Evolutionary conservation across 2,888 invertebrate species (phyloP).

Genomic region (Lasioglossum vierecki): DNA sequence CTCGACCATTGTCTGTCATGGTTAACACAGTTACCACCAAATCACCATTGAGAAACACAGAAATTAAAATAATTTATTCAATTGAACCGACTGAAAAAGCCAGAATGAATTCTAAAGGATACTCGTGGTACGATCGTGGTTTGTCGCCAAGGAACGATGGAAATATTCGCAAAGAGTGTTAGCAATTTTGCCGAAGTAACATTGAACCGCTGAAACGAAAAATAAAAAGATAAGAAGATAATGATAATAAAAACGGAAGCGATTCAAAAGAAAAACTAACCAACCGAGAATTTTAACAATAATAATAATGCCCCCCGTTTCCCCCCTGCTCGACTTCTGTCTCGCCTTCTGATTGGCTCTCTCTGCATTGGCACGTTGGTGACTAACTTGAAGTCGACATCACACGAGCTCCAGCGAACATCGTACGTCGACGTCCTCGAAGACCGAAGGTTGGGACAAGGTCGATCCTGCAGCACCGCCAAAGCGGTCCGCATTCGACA

Average conservation of each 20-base stretch:
- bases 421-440: conserved; percentile 81
- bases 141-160: conserved; percentile 46
- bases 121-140: not conserved
- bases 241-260: not conserved
- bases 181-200: conserved; percentile 21
- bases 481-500: conserved; percentile 82
- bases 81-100: not conserved
- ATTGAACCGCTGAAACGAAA: conserved; percentile 17
- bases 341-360: conserved; percentile 70
- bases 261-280: conserved; percentile 42
- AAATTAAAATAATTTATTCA: too few relatives aligned
- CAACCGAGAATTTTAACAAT: conserved; percentile 63
- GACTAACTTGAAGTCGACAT: conserved; percentile 81
- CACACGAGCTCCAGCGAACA: conserved; percentile 83
- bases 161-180: not conserved
- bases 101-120: not conserved
- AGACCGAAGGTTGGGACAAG: conserved; percentile 82
- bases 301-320: conserved; percentile 70
- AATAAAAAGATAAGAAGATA: not conserved
- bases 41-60: too few relatives aligned
- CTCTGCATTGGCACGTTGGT: conserved; percentile 77
- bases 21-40: too few relatives aligned
- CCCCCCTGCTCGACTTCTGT: conserved; percentile 64
- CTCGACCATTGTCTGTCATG: not conserved
- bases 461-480: conserved; percentile 76